phyloP scores from a whole-genome alignment of 1,140 invertebrate genomes.

The Scylla paramamosain region DNA sequence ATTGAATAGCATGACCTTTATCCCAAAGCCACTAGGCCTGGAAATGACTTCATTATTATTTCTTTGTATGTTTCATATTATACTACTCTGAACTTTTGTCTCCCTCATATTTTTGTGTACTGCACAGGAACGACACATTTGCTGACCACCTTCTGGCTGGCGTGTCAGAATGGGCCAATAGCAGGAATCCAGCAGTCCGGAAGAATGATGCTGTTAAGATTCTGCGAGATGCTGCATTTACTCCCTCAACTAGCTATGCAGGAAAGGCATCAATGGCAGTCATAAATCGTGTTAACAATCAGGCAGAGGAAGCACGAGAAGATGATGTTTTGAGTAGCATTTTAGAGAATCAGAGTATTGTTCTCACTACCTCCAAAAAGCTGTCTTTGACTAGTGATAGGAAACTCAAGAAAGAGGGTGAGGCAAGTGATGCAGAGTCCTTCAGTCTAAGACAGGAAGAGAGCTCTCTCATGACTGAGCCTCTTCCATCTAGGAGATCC shows the following conservation, averaged over 20 bases:
- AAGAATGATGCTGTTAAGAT: conserved; percentile 51
- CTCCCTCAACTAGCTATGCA: conserved; percentile 40
- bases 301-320: background rate
- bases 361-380: conserved; percentile 55
- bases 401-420: conserved; percentile 45
- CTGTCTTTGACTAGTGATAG: conserved; percentile 52
- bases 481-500: conserved; percentile 54
- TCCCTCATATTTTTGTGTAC: background rate
- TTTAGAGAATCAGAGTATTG: conserved; percentile 63
- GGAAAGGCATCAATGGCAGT: conserved; percentile 25
- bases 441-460: conserved; percentile 35
- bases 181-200: background rate
- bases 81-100: background rate
- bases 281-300: conserved; percentile 28
- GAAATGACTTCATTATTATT: no score
- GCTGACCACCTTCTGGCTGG: conserved; percentile 61
- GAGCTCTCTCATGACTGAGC: conserved; percentile 36
- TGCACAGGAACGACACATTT: conserved; percentile 43
- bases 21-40: no score
- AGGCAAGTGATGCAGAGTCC: conserved; percentile 6
- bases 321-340: conserved; percentile 65
- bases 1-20: no score
- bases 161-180: background rate
- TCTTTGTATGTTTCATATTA: no score
- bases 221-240: conserved; percentile 59